These are phyloP conservation scores for Cepaea nemoralis DNA, from an alignment of 1,140 invertebrate species.

Conservation along the genomic window DNA sequence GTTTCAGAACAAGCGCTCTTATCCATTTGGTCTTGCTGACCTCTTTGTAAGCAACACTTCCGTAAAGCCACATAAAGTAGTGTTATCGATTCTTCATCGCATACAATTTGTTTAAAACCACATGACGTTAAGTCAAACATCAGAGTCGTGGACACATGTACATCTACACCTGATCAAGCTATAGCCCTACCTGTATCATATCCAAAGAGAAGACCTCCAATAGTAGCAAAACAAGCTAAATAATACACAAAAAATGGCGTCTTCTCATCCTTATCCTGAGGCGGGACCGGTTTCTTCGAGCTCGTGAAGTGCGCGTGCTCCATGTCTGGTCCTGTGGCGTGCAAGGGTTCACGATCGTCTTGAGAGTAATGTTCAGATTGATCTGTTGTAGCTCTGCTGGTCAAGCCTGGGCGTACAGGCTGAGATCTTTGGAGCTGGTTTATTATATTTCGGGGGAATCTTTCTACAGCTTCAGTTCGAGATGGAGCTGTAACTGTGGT, in stretches of 20 bases:
- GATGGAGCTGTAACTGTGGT: not conserved
- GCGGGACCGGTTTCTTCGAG: not conserved
- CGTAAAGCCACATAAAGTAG: too few species aligned
- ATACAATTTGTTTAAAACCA: too few species aligned
- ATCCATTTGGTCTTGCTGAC: too few species aligned
- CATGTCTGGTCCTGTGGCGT: not conserved
- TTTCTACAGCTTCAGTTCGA: not conserved
- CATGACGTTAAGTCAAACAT: too few species aligned
- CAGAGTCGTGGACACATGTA: too few species aligned
- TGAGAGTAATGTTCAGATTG: not conserved
- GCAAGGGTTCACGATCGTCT: not conserved
- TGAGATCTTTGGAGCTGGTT: not conserved
- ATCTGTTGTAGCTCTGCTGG: not conserved
- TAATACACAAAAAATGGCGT: conserved; percentile 58
- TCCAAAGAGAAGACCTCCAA: conserved; percentile 79
- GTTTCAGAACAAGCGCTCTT: too few species aligned
- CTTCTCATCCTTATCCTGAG: not conserved
- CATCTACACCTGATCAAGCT: not conserved
- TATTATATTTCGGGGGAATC: not conserved
- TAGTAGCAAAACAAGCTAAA: conserved; percentile 65
- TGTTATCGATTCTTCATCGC: too few species aligned
- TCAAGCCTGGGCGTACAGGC: not conserved
- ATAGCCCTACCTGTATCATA: conserved; percentile 74
- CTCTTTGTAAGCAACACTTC: too few species aligned
- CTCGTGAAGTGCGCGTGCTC: not conserved